Evolutionary conservation across 1,140 invertebrate species (phyloP).

Genomic region (Drosophila suzukii): DNA sequence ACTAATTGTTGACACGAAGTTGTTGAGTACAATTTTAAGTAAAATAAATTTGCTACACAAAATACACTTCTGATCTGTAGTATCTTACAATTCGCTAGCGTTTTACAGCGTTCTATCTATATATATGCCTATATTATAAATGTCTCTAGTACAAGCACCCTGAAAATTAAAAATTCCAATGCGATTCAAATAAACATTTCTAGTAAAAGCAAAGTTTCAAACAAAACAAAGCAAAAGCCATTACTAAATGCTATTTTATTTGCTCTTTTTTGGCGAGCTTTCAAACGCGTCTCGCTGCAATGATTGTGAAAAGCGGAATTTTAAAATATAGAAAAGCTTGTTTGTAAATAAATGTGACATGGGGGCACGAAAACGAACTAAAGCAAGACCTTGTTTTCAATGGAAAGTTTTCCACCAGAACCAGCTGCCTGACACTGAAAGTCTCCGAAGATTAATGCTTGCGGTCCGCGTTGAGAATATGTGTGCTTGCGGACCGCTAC

Average conservation of each 20-base stretch:
- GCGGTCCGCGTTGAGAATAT: constrained; percentile 2
- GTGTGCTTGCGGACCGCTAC: neutral
- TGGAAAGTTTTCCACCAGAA: constrained; percentile 46
- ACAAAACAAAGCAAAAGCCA: constrained; percentile 22
- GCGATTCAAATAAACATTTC: constrained; percentile 47
- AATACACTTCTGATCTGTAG: neutral
- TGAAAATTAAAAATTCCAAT: constrained; percentile 28
- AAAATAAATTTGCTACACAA: constrained; percentile 4
- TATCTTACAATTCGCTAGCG: constrained; percentile 14
- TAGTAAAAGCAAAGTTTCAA: constrained; percentile 39
- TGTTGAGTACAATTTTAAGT: constrained; percentile 32
- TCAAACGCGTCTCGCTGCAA: constrained; percentile 19
- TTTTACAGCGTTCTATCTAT: constrained; percentile 24
- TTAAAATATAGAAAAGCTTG: constrained; percentile 35
- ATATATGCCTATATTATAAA: constrained; percentile 33
- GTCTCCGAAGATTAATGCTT: constrained; percentile 32
- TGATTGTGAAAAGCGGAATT: constrained; percentile 12
- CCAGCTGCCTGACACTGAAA: constrained; percentile 34
- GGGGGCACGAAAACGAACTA: constrained; percentile 10
- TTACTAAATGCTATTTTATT: constrained; percentile 31
- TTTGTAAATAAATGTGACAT: constrained; percentile 33
- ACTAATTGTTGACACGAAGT: constrained; percentile 39
- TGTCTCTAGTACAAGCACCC: constrained; percentile 18
- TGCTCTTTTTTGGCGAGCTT: constrained; percentile 23
- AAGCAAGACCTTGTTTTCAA: constrained; percentile 42